Base-by-base conservation (phyloP, 2,888 invertebrate genomes). In the Phlogophora meticulosa region DNA sequence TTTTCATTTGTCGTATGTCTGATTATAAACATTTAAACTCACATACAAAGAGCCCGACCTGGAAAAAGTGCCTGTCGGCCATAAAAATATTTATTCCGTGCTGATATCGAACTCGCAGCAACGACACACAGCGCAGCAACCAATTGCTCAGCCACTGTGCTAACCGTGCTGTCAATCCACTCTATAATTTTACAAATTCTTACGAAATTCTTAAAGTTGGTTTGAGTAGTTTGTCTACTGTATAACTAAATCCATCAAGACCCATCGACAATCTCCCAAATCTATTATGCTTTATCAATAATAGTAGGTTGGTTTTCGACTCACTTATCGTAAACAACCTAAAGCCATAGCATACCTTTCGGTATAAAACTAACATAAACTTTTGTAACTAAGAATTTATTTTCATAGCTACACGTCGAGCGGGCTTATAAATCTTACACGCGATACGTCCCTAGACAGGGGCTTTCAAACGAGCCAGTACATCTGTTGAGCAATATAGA, bases 401-500 rank as follows among this genome's bases (percentile, higher is more conserved):
- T 75, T 79, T 78, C 63, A 68, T 68, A 78, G 65, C 57, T 42
- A 60, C 36, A 52, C 45, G n/a, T n/a, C n/a, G 49, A 61, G 59
- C 53, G 22, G 1, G 24, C 61, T 55, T 69, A 78, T 81, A 81
- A 81, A 78, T 81, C 78, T 71, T 61, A 65, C 45, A 72, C 63
- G 20, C 49, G 67, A 79, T 76, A 71, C 58, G 63, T 68, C 65
- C 67, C 67, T 28, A 71, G 63, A 71, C 81, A 78, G 65, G 42
- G 28, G 59, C 72, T 70, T 80, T 73, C 66, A 76, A 75, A 74
- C 65, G 48, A 40, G 24, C 52, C 49, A 48, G 70, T 76, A 72
- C 68, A 65, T 69, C 72, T 72, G 72, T 69, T 62, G 66, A 70
- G 79, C 62, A 79, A 75, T 77, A 77, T 71, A 78, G 65, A 77